Evolutionary conservation across 2,113 vertebrate genomes (phyloP).

Genomic region (Elgaria multicarinata): DNA sequence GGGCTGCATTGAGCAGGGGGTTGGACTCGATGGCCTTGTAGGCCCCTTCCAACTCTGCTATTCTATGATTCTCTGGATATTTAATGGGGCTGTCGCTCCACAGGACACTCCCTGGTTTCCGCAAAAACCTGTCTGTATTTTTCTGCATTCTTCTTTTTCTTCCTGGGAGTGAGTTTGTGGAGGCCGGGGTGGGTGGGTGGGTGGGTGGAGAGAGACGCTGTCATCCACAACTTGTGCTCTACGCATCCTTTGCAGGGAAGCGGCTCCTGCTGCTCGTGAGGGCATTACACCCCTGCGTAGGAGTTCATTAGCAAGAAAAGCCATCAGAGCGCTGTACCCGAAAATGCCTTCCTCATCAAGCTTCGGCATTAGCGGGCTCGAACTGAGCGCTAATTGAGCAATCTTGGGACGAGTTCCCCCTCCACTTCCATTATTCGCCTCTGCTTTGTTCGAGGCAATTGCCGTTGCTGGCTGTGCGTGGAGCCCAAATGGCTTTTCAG

Average conservation of each 20-base stretch:
- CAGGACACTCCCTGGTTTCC: neutral
- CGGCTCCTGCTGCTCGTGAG: constrained; percentile 54
- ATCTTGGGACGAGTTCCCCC: constrained; percentile 60
- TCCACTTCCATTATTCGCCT: constrained; percentile 1
- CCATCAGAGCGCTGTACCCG: constrained; percentile 55
- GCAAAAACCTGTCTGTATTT: too few relatives aligned
- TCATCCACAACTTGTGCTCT: constrained; percentile 16
- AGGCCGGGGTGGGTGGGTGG: too few relatives aligned
- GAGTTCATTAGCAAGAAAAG: constrained; percentile 65
- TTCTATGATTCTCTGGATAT: too few relatives aligned
- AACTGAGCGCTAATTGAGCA: constrained; percentile 71
- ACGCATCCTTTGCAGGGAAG: constrained; percentile 57
- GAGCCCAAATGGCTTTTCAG: constrained; percentile 55
- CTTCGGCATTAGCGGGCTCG: constrained; percentile 65
- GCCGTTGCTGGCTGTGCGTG: constrained; percentile 36
- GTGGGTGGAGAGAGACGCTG: neutral
- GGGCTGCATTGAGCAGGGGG: too few relatives aligned
- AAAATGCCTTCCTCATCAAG: constrained; percentile 68
- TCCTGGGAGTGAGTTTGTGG: neutral
- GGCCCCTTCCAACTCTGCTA: too few relatives aligned
- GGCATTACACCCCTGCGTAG: constrained; percentile 33
- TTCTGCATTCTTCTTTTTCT: too few relatives aligned
- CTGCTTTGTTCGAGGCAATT: constrained; percentile 52
- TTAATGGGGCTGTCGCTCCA: too few relatives aligned
- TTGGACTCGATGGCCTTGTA: too few relatives aligned